Evolutionary conservation across 2,113 vertebrate genomes (phyloP).

Genomic region (Mus pahari): DNA sequence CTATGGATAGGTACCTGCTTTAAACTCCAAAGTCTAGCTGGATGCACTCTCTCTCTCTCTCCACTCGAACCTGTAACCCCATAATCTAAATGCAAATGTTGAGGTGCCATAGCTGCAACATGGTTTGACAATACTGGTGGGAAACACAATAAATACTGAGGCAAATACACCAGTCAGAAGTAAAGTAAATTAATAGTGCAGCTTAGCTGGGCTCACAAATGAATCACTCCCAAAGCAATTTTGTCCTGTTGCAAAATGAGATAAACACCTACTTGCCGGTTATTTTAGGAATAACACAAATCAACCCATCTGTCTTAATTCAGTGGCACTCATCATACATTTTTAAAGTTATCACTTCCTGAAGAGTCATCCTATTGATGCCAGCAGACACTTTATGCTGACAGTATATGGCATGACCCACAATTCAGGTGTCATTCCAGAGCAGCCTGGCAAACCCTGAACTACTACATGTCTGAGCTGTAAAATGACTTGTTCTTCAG

Average conservation of each 20-base stretch:
- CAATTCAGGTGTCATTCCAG: not conserved
- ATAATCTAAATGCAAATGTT: slow-evolving; percentile 79
- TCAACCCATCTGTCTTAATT: slow-evolving; percentile 83
- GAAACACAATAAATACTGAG: slow-evolving; percentile 72
- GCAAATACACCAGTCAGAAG: slow-evolving; percentile 76
- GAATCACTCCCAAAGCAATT: slow-evolving; percentile 84
- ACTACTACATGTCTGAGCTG: not conserved
- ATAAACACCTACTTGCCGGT: slow-evolving; percentile 84
- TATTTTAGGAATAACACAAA: slow-evolving; percentile 84
- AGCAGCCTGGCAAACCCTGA: not conserved
- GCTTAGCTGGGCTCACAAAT: slow-evolving; percentile 82
- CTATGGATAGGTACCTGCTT: not conserved
- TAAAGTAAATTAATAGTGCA: slow-evolving; percentile 80
- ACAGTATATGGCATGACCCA: slow-evolving; percentile 44
- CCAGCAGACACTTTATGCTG: slow-evolving; percentile 54
- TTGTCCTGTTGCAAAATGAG: slow-evolving; percentile 80
- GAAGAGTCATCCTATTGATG: slow-evolving; percentile 63
- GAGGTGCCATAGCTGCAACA: slow-evolving; percentile 29
- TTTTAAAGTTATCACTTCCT: slow-evolving; percentile 81
- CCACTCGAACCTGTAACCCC: slow-evolving; percentile 57
- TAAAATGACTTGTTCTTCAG: slow-evolving; percentile 33
- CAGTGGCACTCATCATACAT: slow-evolving; percentile 75
- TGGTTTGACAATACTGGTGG: slow-evolving; percentile 54
- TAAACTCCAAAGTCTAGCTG: not conserved
- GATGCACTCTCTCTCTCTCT: not conserved